These are phyloP conservation scores for Micoletzkya japonica DNA, from an alignment of 2,888 invertebrate species.

Conservation along the genomic window DNA sequence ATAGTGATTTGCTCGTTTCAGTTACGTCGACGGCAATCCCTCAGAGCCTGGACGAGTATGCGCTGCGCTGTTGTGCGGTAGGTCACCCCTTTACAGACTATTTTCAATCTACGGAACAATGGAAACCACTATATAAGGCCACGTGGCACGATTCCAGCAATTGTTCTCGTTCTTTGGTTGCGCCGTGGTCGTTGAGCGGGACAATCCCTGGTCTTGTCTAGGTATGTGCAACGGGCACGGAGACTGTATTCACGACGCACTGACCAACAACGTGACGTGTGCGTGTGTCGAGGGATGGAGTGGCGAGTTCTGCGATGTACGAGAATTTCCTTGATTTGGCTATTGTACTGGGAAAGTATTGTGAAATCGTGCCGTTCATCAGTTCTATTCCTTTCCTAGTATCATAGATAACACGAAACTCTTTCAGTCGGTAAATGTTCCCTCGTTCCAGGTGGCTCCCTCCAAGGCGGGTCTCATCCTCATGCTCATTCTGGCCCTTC, in stretches of 20 bases:
- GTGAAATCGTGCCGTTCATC: background rate
- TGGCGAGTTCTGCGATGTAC: constrained; percentile 52
- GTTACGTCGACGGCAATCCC: constrained; percentile 57
- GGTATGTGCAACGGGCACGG: constrained; percentile 60
- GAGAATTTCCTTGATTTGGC: too few relatives aligned
- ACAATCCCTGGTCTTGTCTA: background rate
- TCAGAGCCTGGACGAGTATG: constrained; percentile 57
- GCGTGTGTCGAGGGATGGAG: constrained; percentile 53
- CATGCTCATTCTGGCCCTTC: constrained; percentile 57
- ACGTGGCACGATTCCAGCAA: background rate
- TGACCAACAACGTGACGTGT: constrained; percentile 56
- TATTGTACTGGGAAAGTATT: background rate
- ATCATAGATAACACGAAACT: background rate
- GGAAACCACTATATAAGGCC: background rate
- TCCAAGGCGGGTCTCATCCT: constrained; percentile 49
- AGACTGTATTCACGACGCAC: constrained; percentile 56
- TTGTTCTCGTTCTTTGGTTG: background rate
- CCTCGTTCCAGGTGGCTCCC: constrained; percentile 34
- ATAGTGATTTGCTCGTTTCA: constrained; percentile 16
- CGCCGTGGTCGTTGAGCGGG: constrained; percentile 27
- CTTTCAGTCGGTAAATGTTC: background rate
- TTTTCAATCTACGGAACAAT: background rate
- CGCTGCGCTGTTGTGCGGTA: constrained; percentile 49
- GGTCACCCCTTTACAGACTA: background rate
- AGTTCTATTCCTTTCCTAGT: background rate